Base-by-base conservation (phyloP, 2,888 invertebrate genomes). In the Pimpla rufipes region DNA sequence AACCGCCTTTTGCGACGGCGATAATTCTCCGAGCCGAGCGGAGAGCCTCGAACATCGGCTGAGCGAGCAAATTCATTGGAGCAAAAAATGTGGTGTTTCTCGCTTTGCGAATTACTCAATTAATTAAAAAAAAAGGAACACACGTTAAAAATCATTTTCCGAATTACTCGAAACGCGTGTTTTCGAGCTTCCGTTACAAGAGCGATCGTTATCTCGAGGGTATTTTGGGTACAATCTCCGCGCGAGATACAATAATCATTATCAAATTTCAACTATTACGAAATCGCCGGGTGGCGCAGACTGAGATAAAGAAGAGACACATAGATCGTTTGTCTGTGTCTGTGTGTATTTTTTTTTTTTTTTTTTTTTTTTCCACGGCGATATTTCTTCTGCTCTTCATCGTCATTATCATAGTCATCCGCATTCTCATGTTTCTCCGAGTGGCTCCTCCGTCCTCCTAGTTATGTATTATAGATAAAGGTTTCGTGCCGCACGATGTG, bases 381-480 rank as follows among this genome's bases (percentile, higher is more conserved):
- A 62, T 62, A 37, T 40, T 62, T 37, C 62, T 62, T 62, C 18
- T 18, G 37, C 10, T 16, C n/a, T 18, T 16, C 16, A 10, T 62
- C 18, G 0, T 18, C 62, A 37, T 37, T 62, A 62, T 62, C 37
- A 37, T 37, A n/a, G 37, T 52, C 52, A 68, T 50, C 68, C 23
- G 23, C 57, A 50, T 71, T 29, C 16, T 57, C 50, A 8, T 37
- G 18, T 50, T 68, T 37, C 35, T 50, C 29, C 47, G 50, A 3
- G 47, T 67, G 35, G 37, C n/a, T 16, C 29, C 47, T n/a, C 13
- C 37, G 50, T 52, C 52, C 52, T 23, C 37, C 29, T 37, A 18
- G 47, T 68, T 45, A 66, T 66, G 37, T 50, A 68, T 68, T 68
- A n/a, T n/a, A 50, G 68, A 68, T 68, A 68, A 68, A 18, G 29